phyloP scores from a whole-genome alignment of 2,888 invertebrate genomes.

The Drosophila picticornis region DNA sequence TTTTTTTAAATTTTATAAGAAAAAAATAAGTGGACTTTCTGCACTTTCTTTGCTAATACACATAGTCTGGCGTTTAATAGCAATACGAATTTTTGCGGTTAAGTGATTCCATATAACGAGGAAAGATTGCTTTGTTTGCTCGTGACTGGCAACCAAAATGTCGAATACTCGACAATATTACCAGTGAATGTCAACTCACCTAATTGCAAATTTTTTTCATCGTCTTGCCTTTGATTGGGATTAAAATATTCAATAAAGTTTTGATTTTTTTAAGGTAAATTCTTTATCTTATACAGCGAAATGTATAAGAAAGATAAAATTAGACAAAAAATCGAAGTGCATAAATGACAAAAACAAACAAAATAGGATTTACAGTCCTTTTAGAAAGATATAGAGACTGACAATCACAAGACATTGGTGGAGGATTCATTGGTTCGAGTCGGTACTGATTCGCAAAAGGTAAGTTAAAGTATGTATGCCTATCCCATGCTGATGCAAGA shows the following conservation, averaged over 20 bases:
- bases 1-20: no score
- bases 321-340: no score
- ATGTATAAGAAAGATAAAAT: slow-evolving; percentile 5
- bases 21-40: no score
- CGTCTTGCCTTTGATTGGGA: not conserved
- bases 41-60: no score
- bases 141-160: no score
- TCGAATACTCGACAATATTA: no score
- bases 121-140: no score
- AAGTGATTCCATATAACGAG: no score
- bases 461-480: slow-evolving; percentile 85
- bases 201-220: not conserved
- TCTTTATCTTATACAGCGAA: not conserved
- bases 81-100: no score
- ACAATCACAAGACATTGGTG: slow-evolving; percentile 88
- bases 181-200: no score
- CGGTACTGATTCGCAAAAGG: slow-evolving; percentile 95
- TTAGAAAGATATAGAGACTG: slow-evolving; percentile 41
- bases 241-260: not conserved
- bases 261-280: not conserved
- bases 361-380: slow-evolving; percentile 15
- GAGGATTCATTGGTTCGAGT: slow-evolving; percentile 97
- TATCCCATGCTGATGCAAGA: slow-evolving; percentile 97
- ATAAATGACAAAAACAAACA: not conserved
- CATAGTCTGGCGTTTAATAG: no score